Base-by-base conservation (phyloP, 2,888 invertebrate genomes). In the Adineta ricciae region DNA sequence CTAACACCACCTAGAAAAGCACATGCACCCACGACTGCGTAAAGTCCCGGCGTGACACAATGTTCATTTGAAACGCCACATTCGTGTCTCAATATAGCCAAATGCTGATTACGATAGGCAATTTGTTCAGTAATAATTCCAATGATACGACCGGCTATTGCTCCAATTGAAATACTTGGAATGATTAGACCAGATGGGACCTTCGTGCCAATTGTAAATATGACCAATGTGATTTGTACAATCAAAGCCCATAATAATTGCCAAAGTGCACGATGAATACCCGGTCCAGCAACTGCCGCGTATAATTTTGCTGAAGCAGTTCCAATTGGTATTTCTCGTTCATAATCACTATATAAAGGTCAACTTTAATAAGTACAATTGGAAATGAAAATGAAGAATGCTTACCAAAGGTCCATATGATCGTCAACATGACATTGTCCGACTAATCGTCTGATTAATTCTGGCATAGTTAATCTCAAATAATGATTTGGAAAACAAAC, bases 21-120 rank as follows among this genome's bases (percentile, higher is more conserved):
- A 0, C 98, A 98, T 0, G 99, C 99, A 1, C 99, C 99, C n/a
- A 99, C 97, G 95, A 99, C 97, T 3, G 99, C 99, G 90, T 99
- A 99, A 83, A 99, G 92, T 0, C 99, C 99, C 0, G 99, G 98
- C 16, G 97, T 98, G 88, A 99, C 96, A 90, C 97, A 96, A 90
- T 95, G 94, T 87, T 95, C 94, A 8, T 95, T 95, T 0, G 94
- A 82, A 38, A 78, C 83, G n/a, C 84, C 78, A 46, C 84, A 86
- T 54, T 84, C 85, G 49, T 83, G 83, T 84, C 82, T 64, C 46
- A 84, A 72, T 21, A 86, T 56, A 78, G 84, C 84, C 46, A 84
- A 86, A 84, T 84, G 32, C 36, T 56, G 83, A 83, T 85, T 36
- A 64, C 49, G 83, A 94, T 0, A 84, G 50, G 96, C 97, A 83